Evolutionary conservation across 2,113 vertebrate genomes (phyloP), one percentile per base, ranked within the genome.

Genomic region (Pseudopipra pipra): DNA sequence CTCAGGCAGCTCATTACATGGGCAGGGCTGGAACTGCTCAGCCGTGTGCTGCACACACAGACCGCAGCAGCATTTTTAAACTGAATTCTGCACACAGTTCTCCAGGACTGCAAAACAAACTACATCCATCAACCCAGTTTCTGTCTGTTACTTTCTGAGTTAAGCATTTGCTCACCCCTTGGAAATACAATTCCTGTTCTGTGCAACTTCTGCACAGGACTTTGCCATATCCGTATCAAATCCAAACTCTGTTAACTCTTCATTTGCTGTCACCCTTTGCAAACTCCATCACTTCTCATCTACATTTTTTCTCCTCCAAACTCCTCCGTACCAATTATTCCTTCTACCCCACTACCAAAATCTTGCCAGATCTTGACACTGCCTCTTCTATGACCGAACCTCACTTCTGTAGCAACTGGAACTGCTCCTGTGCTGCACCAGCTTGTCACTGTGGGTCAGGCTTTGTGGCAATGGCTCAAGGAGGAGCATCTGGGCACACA

Each of bases 1-100:
- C 78, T 96, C 85, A 89, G 71, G 87, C 95, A 93, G 88, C 59
- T 85, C 80, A 85, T 74, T 94, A 68, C 67, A 95, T 3, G 51
- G 86, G 82, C 63, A 95, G 85, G 61, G 75, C 67, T 95, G 93
- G 92, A 81, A 61, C 56, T 76, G 88, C 76, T 94, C 93, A 80
- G 87, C 72, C 59, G 43, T 63, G 81, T 59, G 79, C 92, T 81
- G 41, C 55, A 81, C 75, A 89, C 58, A 68, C 79, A 95, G 81
- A 46, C 85, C 43, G 91, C 81, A 87, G 63, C 87, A 93, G 78
- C 55, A 58, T 63, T 96, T 87, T 81, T 30, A n/a, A 80, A 71
- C 68, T 62, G 51, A 89, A 79, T 79, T 66, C 89, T 82, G 41
- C 74, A 79, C 74, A 35, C 58, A 47, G 80, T 94, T 77, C 74